Percentiles rank a stretch among this genome's conserved stretches.
Conservation (phyloP, 2,888 invertebrate species). For the Leptopilina myrica region DNA sequence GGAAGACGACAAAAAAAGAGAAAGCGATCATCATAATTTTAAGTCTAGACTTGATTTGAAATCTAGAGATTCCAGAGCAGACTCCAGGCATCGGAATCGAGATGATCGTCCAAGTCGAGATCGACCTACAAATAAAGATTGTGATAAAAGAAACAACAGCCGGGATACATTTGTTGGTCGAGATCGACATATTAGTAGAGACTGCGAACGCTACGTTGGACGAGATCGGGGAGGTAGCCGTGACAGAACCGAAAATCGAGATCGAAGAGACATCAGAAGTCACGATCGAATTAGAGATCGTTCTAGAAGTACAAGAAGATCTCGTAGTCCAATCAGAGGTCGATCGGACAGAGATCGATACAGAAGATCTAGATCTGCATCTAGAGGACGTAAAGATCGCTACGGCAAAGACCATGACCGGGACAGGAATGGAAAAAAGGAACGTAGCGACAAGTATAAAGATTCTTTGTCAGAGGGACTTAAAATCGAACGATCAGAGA, state of each 20-base stretch:
- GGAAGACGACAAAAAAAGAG: slow-evolving; percentile 68
- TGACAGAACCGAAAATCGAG: slow-evolving; percentile 67
- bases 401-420: slow-evolving; percentile 71
- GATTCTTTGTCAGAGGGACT: slow-evolving; percentile 89
- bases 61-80: slow-evolving; percentile 57
- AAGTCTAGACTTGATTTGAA: slow-evolving; percentile 65
- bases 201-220: slow-evolving; percentile 59
- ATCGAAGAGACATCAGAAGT: slow-evolving; percentile 71
- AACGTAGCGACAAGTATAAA: slow-evolving; percentile 80
- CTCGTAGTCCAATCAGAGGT: slow-evolving; percentile 66
- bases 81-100: slow-evolving; percentile 55
- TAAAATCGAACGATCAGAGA: slow-evolving; percentile 81
- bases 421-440: slow-evolving; percentile 73
- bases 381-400: slow-evolving; percentile 50
- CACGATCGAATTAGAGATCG: slow-evolving; percentile 68
- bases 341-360: slow-evolving; percentile 44
- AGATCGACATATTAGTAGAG: slow-evolving; percentile 67
- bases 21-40: slow-evolving; percentile 61
- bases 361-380: slow-evolving; percentile 45
- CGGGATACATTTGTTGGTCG: slow-evolving; percentile 55
- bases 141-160: slow-evolving; percentile 57
- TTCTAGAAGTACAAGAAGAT: slow-evolving; percentile 70
- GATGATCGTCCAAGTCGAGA: slow-evolving; percentile 66
- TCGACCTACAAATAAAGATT: slow-evolving; percentile 72
- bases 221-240: slow-evolving; percentile 71